Conservation (phyloP, 2,797 vertebrate species). For the Lithobates pipiens region DNA sequence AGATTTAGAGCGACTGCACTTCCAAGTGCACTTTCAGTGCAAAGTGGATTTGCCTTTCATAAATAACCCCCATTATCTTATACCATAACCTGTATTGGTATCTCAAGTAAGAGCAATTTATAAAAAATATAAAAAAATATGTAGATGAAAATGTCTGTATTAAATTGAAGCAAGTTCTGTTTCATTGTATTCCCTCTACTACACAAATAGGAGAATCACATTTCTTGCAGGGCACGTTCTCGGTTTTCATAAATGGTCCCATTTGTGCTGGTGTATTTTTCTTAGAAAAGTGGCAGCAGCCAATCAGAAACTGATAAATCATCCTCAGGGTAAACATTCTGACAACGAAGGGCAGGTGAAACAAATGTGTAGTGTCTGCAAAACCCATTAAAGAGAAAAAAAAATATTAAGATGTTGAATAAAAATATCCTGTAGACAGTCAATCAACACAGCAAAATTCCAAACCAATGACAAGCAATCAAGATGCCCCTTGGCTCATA, state of each 20-base stretch:
- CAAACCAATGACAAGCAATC: not conserved
- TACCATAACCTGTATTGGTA: no score
- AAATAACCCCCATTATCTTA: no score
- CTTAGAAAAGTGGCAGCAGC: not conserved
- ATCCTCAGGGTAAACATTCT: not conserved
- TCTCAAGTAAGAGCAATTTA: no score
- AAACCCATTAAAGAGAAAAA: not conserved
- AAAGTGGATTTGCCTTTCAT: no score
- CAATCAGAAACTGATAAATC: not conserved
- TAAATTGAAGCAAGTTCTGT: no score
- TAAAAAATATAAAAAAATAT: no score
- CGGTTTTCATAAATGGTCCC: not conserved
- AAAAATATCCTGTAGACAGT: slow-evolving; percentile 14
- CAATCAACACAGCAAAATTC: not conserved
- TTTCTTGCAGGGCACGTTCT: not conserved
- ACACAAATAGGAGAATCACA: no score
- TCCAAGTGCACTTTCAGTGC: no score
- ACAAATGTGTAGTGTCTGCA: not conserved
- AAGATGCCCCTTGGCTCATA: slow-evolving; percentile 13
- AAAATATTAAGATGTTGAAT: not conserved
- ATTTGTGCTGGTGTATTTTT: not conserved
- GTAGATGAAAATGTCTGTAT: no score
- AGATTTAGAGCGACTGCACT: no score
- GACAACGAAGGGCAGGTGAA: not conserved
- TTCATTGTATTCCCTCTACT: no score